Conservation (phyloP, 2,113 vertebrate species). For the Lagenorhynchus albirostris region DNA sequence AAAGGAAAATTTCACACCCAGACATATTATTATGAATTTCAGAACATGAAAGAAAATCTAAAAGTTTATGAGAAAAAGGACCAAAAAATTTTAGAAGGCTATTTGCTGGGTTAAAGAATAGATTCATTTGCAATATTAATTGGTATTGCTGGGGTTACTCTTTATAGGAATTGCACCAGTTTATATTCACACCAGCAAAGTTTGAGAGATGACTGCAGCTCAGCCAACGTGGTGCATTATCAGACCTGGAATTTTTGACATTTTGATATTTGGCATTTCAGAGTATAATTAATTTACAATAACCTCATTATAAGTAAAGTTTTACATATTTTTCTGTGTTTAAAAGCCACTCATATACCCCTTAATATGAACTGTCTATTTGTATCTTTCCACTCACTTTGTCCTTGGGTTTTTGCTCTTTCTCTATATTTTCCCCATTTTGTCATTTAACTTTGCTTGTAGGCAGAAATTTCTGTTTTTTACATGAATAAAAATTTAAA, state of each 20-base stretch:
- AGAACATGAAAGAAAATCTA: neutral
- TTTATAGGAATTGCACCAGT: neutral
- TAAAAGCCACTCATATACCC: neutral
- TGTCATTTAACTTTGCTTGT: neutral
- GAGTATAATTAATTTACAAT: neutral
- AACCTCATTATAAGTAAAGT: neutral
- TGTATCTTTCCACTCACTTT: neutral
- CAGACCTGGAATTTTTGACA: neutral
- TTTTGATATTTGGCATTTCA: slow-evolving; percentile 11
- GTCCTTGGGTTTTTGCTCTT: neutral
- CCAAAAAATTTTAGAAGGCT: neutral
- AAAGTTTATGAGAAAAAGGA: neutral
- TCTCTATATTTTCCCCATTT: neutral
- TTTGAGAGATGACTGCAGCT: neutral
- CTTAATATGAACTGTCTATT: neutral
- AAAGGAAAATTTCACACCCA: neutral
- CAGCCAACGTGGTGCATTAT: neutral
- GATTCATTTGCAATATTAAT: neutral
- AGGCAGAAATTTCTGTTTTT: neutral
- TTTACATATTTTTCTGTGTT: slow-evolving; percentile 5
- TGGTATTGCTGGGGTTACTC: neutral
- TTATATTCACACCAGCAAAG: neutral
- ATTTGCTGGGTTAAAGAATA: neutral
- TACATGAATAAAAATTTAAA: neutral
- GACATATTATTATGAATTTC: neutral